These are phyloP conservation scores for Pristionchus entomophagus DNA, from an alignment of 2,888 invertebrate genomes.

Conservation along the genomic window DNA sequence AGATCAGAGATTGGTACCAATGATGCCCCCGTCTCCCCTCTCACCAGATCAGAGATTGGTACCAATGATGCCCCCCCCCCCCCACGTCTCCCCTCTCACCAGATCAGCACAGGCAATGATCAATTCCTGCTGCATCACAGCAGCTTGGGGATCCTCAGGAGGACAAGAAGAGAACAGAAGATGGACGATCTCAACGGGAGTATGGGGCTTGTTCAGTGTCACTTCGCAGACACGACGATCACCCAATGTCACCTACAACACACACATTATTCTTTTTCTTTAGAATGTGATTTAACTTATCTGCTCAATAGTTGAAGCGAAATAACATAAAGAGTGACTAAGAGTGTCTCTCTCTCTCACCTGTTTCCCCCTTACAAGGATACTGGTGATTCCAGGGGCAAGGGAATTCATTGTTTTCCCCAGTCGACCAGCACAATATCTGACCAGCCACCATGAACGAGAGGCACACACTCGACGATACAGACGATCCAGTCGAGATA, in stretches of 20 bases:
- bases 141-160: conserved; percentile 88
- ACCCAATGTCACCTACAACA: conserved; percentile 61
- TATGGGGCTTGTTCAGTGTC: conserved; percentile 97
- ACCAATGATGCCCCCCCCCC: too few species aligned
- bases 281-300: too few species aligned
- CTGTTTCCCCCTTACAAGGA: conserved; percentile 97
- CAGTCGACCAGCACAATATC: conserved; percentile 93
- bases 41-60: too few species aligned
- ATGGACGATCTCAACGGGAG: conserved; percentile 93
- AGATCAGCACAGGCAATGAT: conserved; percentile 81
- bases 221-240: conserved; percentile 83
- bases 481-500: conserved; percentile 76
- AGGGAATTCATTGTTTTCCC: conserved; percentile 96
- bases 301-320: too few species aligned
- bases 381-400: conserved; percentile 97
- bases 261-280: too few species aligned
- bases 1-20: too few species aligned
- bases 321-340: background rate
- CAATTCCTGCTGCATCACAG: conserved; percentile 93
- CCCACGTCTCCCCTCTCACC: too few species aligned
- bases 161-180: conserved; percentile 89
- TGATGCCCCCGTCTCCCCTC: too few species aligned
- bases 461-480: conserved; percentile 76
- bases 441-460: conserved; percentile 80
- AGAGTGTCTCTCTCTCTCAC: conserved; percentile 81